A percentile compares a stretch with the other conserved stretches of the same genome.
Evolutionary conservation across 2,888 invertebrate genomes (phyloP).

Genomic region (Tiphia femorata): DNA sequence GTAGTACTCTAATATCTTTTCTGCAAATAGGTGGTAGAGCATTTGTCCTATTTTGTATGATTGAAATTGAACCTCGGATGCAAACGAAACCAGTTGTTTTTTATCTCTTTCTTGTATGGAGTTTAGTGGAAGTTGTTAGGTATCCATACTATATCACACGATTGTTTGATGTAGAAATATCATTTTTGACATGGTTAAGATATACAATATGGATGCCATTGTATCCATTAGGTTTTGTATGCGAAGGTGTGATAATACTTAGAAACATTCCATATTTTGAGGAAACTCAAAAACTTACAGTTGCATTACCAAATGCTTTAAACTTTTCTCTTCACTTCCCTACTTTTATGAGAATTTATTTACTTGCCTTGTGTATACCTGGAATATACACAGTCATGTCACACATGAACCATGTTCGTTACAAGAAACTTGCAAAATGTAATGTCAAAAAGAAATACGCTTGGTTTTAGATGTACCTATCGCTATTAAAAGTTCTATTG

Average conservation of each 20-base stretch:
- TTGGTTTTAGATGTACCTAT: too few species aligned
- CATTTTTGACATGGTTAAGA: conserved; percentile 89
- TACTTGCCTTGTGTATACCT: conserved; percentile 82
- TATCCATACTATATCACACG: conserved; percentile 94
- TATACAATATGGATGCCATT: conserved; percentile 95
- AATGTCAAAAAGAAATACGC: conserved; percentile 49
- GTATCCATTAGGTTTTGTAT: conserved; percentile 90
- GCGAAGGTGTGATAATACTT: conserved; percentile 86
- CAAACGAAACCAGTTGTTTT: conserved; percentile 90
- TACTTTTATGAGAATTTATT: conserved; percentile 81
- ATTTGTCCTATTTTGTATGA: conserved; percentile 84
- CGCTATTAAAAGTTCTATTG: too few species aligned
- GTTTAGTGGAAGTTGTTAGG: conserved; percentile 85
- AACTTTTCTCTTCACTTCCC: conserved; percentile 92
- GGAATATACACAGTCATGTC: conserved; percentile 84
- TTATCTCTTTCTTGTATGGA: conserved; percentile 89
- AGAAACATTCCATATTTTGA: conserved; percentile 92
- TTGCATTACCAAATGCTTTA: conserved; percentile 85
- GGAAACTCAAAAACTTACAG: conserved; percentile 81
- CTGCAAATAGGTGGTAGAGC: conserved; percentile 86
- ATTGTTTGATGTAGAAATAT: conserved; percentile 80
- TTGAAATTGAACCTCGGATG: conserved; percentile 87
- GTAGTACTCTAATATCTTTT: conserved; percentile 79
- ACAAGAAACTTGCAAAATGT: conserved; percentile 74
- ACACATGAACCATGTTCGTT: conserved; percentile 85